Evolutionary conservation across 2,113 vertebrate species (phyloP).

Genomic region (Rhizomys pruinosus): DNA sequence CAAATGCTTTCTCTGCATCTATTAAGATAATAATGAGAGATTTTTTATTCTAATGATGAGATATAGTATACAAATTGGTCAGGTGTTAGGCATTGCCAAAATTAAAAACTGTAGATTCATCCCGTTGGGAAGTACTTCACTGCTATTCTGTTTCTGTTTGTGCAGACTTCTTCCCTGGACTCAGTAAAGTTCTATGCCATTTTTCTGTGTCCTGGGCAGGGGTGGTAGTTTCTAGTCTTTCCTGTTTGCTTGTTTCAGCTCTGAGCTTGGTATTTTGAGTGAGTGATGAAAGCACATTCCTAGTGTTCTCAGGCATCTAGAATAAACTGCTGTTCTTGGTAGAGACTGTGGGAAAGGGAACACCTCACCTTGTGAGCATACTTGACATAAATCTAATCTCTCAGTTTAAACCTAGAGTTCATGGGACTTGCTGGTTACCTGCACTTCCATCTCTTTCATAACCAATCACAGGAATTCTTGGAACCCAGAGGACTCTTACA

Average conservation of each 20-base stretch:
- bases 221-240: neutral
- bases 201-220: neutral
- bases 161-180: neutral
- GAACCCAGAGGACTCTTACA: neutral
- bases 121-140: neutral
- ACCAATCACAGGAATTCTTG: neutral
- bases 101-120: neutral
- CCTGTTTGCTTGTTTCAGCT: no score
- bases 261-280: neutral
- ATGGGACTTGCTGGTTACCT: neutral
- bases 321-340: neutral
- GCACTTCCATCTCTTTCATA: neutral
- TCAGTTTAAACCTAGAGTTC: neutral
- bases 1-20: neutral
- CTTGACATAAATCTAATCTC: neutral
- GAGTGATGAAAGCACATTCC: no score
- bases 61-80: neutral
- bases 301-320: neutral
- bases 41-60: neutral
- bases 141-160: neutral
- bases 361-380: accelerated
- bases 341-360: neutral
- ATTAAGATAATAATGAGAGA: neutral
- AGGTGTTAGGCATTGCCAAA: neutral
- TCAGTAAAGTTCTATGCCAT: neutral